Base-by-base conservation (phyloP, 2,888 invertebrate genomes). In the Ischnura elegans region DNA sequence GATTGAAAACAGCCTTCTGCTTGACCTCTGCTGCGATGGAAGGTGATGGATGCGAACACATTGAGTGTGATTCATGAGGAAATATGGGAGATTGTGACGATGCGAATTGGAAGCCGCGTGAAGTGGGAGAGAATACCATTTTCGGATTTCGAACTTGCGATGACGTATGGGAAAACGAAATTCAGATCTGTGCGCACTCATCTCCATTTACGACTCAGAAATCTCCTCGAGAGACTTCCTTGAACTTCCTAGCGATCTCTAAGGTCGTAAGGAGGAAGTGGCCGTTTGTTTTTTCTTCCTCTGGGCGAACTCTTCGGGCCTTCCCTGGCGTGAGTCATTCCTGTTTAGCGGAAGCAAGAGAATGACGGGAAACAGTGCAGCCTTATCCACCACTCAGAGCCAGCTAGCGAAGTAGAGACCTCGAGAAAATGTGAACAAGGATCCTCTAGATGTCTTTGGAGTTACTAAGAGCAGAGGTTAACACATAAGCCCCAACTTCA, bases 251-350 rank as follows among this genome's bases (percentile, higher is more conserved):
- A 61, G 61, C 25, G 61, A 36, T 76, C 76, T 2, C 76, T 36
- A 1, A 36, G 76, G 29, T 8, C 0, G 76, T 6, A 36, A 76
- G 76, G 76, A 76, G 25, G 36, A 4, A 13, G 36, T 29, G 29
- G 36, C 13, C 2, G 29, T 36, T 76, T 36, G 36, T 25, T 16
- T 2, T 76, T 1, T 76, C 36, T 76, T 76, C 76, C 36, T 21
- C 76, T 29, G 76, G 16, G 76, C 21, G 36, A 13, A 29, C 2
- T 29, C 76, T 76, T n/a, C 76, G 36, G 76, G 76, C 36, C 36
- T 76, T 76, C 76, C 76, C 36, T 10, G 36, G n/a, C 76, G 76
- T 76, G 76, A 76, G 76, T 76, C 76, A 76, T 36, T n/a, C 76
- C 76, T 16, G 10, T n/a, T 76, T 76, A 76, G 76, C 76, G 76